These are phyloP conservation scores for Vireo griseus DNA, from an alignment of 2,797 vertebrate genomes.

Conservation along the genomic window DNA sequence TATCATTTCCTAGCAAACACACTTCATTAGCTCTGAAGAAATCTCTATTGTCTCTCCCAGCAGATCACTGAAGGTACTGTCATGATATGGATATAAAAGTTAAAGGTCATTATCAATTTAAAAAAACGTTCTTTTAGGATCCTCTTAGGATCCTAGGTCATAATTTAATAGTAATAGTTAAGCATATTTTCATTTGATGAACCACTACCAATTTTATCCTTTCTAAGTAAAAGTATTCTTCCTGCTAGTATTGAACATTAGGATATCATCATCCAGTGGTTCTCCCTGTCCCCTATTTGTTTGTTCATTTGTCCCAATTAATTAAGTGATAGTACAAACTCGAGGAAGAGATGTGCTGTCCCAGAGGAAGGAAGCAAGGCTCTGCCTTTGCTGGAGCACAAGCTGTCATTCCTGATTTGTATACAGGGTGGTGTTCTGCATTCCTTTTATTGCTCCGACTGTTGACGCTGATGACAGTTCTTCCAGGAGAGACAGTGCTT, in stretches of 20 bases:
- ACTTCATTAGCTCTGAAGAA: constrained; percentile 2
- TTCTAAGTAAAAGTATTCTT: not conserved
- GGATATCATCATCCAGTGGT: not conserved
- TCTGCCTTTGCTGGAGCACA: not conserved
- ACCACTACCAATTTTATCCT: not conserved
- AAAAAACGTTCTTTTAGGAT: not conserved
- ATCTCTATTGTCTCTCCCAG: not conserved
- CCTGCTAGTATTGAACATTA: not conserved
- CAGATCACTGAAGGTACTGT: not conserved
- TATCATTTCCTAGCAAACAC: constrained; percentile 13
- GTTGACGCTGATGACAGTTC: not conserved
- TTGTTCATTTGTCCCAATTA: not conserved
- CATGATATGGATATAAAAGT: not conserved
- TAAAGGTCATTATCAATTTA: not conserved
- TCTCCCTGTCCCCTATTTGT: not conserved
- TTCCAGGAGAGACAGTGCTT: not conserved
- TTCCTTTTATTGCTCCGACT: not conserved
- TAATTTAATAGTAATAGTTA: not conserved
- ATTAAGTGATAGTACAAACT: not conserved
- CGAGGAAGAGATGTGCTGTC: not conserved
- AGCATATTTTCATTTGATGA: not conserved
- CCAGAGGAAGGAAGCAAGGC: not conserved
- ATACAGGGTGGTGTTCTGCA: constrained; percentile 33
- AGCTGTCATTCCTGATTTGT: not conserved
- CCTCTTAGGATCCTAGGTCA: not conserved